Conservation (phyloP, 2,797 vertebrate genomes). For the Pseudochaenichthys georgianus region DNA sequence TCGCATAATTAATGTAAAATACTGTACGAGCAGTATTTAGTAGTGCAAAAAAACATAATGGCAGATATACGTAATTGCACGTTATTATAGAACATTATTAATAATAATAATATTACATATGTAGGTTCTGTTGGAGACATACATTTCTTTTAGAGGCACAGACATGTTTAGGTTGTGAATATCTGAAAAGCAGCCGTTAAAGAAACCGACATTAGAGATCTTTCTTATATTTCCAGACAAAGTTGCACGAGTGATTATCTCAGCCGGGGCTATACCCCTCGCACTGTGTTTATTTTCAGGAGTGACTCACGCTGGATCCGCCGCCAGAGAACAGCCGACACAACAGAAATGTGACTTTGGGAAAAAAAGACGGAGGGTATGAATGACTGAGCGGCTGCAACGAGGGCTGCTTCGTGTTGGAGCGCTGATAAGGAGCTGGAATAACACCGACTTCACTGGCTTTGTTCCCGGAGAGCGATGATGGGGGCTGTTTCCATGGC, state of each 20-base stretch:
- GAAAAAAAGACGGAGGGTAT: slow-evolving; percentile 35
- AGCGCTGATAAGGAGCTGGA: slow-evolving; percentile 70
- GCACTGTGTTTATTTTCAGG: slow-evolving; percentile 64
- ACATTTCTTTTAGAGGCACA: too few relatives aligned
- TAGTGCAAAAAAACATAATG: too few relatives aligned
- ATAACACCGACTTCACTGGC: slow-evolving; percentile 67
- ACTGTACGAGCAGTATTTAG: too few relatives aligned
- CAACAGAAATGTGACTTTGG: slow-evolving; percentile 64
- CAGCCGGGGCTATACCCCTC: slow-evolving; percentile 61
- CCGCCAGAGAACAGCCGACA: slow-evolving; percentile 68
- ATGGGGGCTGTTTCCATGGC: slow-evolving; percentile 77
- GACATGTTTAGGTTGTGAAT: too few relatives aligned
- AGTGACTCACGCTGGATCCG: slow-evolving; percentile 72
- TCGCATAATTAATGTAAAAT: too few relatives aligned
- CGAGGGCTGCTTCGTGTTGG: slow-evolving; percentile 62
- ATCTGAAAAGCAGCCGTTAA: slow-evolving; percentile 5
- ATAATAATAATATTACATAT: too few relatives aligned
- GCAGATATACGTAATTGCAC: too few relatives aligned
- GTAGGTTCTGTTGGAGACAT: too few relatives aligned
- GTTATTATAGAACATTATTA: too few relatives aligned
- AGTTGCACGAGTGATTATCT: slow-evolving; percentile 43
- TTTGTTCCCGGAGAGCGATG: slow-evolving; percentile 74
- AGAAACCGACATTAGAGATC: slow-evolving; percentile 5
- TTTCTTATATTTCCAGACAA: slow-evolving; percentile 12
- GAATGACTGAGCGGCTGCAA: slow-evolving; percentile 75